These are phyloP conservation scores for Spisula subtruncata DNA, from an alignment of 2,888 invertebrate genomes.

Conservation along the genomic window DNA sequence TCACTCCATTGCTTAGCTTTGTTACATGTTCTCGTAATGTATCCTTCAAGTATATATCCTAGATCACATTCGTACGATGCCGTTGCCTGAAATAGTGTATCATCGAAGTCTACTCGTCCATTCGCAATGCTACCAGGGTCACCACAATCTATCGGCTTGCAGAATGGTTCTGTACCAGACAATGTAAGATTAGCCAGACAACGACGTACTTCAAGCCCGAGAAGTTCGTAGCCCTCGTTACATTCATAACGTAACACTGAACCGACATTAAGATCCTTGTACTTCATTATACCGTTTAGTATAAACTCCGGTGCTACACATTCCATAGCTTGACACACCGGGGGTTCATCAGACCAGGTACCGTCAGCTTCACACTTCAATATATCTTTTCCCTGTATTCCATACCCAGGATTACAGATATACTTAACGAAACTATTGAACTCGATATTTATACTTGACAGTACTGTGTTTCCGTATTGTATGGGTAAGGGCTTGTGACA, in stretches of 20 bases:
- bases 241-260: conserved; percentile 79
- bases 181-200: conserved; percentile 80
- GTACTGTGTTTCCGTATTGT: conserved; percentile 66
- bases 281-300: conserved; percentile 88
- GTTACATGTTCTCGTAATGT: conserved; percentile 66
- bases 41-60: conserved; percentile 76
- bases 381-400: conserved; percentile 68
- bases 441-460: conserved; percentile 46
- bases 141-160: conserved; percentile 75
- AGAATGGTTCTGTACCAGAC: conserved; percentile 75
- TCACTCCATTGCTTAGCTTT: conserved; percentile 78
- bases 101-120: conserved; percentile 70
- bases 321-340: conserved; percentile 71
- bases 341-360: conserved; percentile 76
- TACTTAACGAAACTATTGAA: conserved; percentile 84
- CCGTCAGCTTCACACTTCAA: conserved; percentile 77
- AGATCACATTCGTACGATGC: conserved; percentile 72
- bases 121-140: conserved; percentile 67
- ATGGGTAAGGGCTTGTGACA: conserved; percentile 68
- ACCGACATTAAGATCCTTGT: conserved; percentile 81
- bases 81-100: conserved; percentile 61
- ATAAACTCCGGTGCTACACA: conserved; percentile 73
- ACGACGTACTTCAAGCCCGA: conserved; percentile 77
- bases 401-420: conserved; percentile 80
- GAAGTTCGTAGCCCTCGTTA: conserved; percentile 81